phyloP scores from a whole-genome alignment of 1,140 invertebrate species.

The Probaryconus sp. region DNA sequence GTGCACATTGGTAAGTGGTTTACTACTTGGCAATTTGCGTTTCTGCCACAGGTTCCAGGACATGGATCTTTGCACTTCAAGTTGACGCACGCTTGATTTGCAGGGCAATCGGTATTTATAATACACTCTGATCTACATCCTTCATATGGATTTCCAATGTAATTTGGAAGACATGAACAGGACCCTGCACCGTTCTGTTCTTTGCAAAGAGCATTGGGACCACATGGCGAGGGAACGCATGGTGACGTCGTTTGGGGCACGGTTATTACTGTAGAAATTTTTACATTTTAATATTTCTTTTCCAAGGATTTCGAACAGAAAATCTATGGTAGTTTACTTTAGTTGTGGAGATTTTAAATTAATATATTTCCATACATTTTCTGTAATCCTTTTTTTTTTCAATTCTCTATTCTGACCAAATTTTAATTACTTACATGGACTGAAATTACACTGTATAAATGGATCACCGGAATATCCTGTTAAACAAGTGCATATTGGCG shows the following conservation, averaged over 20 bases:
- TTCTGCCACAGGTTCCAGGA: constrained; percentile 78
- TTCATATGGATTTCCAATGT: constrained; percentile 86
- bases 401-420: neutral
- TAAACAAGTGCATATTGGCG: constrained; percentile 83
- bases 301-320: no score
- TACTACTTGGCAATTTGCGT: constrained; percentile 79
- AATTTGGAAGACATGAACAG: constrained; percentile 82
- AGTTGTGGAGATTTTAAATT: no score
- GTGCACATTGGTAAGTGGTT: constrained; percentile 77
- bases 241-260: constrained; percentile 71
- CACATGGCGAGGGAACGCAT: constrained; percentile 85
- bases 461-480: constrained; percentile 84
- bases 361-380: neutral
- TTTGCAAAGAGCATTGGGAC: constrained; percentile 84
- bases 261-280: constrained; percentile 67
- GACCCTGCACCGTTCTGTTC: constrained; percentile 83
- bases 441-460: constrained; percentile 73
- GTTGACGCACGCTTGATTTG: constrained; percentile 77
- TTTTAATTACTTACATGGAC: constrained; percentile 73
- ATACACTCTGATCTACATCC: constrained; percentile 81
- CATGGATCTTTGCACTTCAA: constrained; percentile 80
- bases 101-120: constrained; percentile 78
- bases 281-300: constrained; percentile 5
- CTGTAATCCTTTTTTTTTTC: no score
- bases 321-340: no score